Conservation (phyloP, 2,797 vertebrate species). For the Manis pentadactyla region DNA sequence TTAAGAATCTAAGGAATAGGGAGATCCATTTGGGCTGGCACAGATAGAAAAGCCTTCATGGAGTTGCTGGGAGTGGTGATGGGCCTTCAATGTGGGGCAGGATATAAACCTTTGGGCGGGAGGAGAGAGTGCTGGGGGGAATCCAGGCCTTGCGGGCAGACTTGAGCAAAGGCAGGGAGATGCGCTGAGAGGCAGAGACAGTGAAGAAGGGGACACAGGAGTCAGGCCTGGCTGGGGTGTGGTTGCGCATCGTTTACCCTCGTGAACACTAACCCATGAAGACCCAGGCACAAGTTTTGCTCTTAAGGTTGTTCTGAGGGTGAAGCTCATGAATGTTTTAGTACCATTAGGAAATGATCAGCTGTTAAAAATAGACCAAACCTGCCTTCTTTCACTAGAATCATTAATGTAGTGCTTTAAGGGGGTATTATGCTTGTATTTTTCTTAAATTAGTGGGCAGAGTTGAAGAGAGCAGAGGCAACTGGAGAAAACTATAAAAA, state of each 20-base stretch:
- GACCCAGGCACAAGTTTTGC: neutral
- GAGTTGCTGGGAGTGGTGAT: neutral
- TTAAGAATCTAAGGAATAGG: neutral
- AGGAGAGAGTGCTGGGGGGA: neutral
- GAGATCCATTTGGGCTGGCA: neutral
- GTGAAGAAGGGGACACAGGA: neutral
- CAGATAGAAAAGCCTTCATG: neutral
- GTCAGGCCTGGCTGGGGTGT: neutral
- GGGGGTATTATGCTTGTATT: neutral
- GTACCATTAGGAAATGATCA: neutral
- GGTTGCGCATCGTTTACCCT: neutral
- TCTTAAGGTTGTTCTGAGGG: constrained; percentile 20
- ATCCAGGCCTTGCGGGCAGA: neutral
- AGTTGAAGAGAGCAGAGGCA: neutral
- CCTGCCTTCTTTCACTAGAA: neutral
- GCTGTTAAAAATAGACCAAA: neutral
- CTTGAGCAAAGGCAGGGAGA: neutral
- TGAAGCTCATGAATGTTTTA: constrained; percentile 27
- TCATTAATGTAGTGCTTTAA: constrained; percentile 27
- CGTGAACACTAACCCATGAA: neutral
- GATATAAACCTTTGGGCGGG: neutral
- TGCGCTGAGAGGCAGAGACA: neutral
- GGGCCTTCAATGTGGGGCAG: neutral
- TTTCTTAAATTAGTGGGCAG: neutral
- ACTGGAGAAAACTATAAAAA: constrained; percentile 37